Evolutionary conservation across 2,888 invertebrate species (phyloP), one percentile per base, ranked within the genome.

Genomic region (Leucophenga maculata): DNA sequence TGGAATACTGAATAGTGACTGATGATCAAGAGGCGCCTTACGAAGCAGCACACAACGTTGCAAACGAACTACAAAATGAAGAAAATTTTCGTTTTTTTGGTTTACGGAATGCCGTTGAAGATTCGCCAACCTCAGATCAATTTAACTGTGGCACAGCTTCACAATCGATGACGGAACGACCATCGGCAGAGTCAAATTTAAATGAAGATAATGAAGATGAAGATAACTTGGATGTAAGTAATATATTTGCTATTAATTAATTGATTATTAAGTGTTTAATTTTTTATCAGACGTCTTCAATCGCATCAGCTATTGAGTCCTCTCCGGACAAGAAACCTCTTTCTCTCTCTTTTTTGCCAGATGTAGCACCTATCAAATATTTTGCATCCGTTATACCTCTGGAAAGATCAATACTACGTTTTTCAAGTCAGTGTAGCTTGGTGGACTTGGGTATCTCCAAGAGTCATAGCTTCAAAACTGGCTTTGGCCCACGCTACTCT

Each of bases 401-500:
- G 11, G 75, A 80, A 4, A 79, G 81, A 1, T 89, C 88, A 0
- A 77, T 87, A n/a, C 79, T 82, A 1, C 70, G 73, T 57, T 73
- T 76, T 2, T 55, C 85, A 6, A 74, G 77, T 13, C 90, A 90
- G 0, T 85, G 87, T 0, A 90, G 88, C 78, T 87, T 91, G 11
- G 81, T 83, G 1, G 93, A 93, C 81, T 83, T 91, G 85, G 90
- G 91, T 0, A 87, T 93, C 9, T 89, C 91, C 62, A 91, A 91
- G 76, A 92, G 93, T 31, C 90, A 93, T 0, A 91, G 93, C 71
- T 92, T 92, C 72, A 92, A 94, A 81, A 91, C 93, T 0, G 94
- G 94, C 0, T 97, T 96, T 93, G 93, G 93, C 0, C 92, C 93
- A 0, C 90, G 91, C 14, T 91, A 91, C 77, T 90, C 90, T 0